These are phyloP conservation scores for Melipona quadrifasciata DNA, from an alignment of 1,140 invertebrate species.

Conservation along the genomic window DNA sequence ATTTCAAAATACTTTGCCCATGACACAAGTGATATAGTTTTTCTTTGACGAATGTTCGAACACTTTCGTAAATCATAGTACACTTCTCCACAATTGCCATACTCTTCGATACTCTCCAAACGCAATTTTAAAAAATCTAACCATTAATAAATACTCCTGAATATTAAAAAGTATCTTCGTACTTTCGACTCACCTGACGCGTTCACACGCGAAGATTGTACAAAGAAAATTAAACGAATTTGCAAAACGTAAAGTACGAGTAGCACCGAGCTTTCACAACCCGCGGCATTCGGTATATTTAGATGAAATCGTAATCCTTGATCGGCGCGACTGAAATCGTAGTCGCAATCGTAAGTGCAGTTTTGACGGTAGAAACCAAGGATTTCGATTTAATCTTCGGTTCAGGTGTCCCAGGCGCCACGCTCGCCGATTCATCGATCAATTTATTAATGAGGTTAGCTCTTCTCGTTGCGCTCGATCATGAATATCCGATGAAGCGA, in stretches of 20 bases:
- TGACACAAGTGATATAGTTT: too few species aligned
- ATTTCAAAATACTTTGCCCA: too few species aligned
- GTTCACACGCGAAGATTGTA: too few species aligned
- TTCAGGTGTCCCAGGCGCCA: conserved; percentile 38
- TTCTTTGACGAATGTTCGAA: too few species aligned
- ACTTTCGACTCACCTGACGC: not conserved
- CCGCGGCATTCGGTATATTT: too few species aligned
- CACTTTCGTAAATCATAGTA: too few species aligned
- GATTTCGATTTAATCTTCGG: conserved; percentile 6
- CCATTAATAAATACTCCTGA: not conserved
- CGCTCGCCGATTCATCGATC: conserved; percentile 63
- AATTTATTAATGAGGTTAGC: conserved; percentile 64
- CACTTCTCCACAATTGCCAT: not conserved
- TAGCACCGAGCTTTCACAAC: too few species aligned
- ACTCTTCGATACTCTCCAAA: not conserved
- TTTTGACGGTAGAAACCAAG: not conserved
- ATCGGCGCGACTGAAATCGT: not conserved
- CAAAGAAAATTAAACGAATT: too few species aligned
- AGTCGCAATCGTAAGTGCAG: not conserved
- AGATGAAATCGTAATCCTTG: not conserved
- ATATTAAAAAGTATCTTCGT: not conserved
- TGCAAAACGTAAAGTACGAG: too few species aligned
- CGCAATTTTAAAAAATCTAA: not conserved
- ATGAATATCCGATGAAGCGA: conserved; percentile 62
- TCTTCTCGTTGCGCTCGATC: conserved; percentile 59